Base-by-base conservation (phyloP, 2,888 invertebrate genomes). In the Panorpa germanica region DNA sequence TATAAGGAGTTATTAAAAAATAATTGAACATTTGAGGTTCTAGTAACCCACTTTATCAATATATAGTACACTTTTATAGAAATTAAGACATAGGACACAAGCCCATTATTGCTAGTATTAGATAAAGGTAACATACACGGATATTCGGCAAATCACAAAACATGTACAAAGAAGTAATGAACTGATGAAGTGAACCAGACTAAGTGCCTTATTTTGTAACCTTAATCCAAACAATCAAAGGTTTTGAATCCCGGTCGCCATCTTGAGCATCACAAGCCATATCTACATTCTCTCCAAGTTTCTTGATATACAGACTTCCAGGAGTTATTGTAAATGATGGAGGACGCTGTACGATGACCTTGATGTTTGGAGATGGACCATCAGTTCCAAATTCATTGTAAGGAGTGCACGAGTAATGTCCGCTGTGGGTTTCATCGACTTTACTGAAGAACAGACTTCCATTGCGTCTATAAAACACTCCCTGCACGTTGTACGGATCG, bases 351-450 rank as follows among this genome's bases (percentile, higher is more conserved):
- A 83, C 82, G 45, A 77, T 66, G 45, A 83, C 82, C 45, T 74
- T 73, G 54, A 91, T 86, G 28, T 73, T 65, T 18, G 77, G 69
- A 31, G 88, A 88, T 14, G 82, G 68, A 6, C 86, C 83, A 41
- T 74, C 78, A 16, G 81, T 75, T 29, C 90, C 91, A 45, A 88
- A 64, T 39, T 73, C 70, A 53, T 90, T 91, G 57, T 77, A 82
- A 25, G 93, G 90, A 14, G 85, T 86, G 55, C 91, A 93, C 35
- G 81, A 75, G 55, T 91, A 91, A 44, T 70, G 65, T 24, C 91
- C 93, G 37, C 75, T 77, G 52, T 88, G 86, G 5, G 69, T 69
- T 47, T 80, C 78, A 47, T 78, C 75, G 29, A 90, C 86, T 59
- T 76, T 74, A 43, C 71, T 76, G 47, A 82, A 80, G 40, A 67